Base-by-base conservation (phyloP, 2,888 invertebrate genomes). In the Rosalia funebris region DNA sequence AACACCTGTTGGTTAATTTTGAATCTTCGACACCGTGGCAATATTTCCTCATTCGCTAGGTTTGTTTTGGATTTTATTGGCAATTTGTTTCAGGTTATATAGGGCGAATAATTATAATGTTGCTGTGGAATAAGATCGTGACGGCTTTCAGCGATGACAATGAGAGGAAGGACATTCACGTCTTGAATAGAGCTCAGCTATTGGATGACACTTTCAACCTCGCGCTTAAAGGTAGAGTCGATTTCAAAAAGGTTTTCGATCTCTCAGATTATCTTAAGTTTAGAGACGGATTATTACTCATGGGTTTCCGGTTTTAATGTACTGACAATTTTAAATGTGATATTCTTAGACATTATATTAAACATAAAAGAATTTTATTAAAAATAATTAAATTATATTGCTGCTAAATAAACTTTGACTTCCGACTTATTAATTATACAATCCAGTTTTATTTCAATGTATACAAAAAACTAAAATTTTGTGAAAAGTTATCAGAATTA, bases 201-300 rank as follows among this genome's bases (percentile, higher is more conserved):
- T 79, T 95, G 0, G 91, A 92, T 69, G 95, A 96, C 77, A 82
- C 89, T 2, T 85, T 89, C 63, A 87, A 86, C 65, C 78, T 89
- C 54, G 89, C 89, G 1, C 81, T 85, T 54, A 84, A 87, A 56
- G 87, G 86, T 12, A 34, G 39, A 20, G 44, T 65, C 3, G 63
- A 42, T 0, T 91, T 91, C 72, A 77, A 80, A 0, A 78, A 84
- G 12, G 86, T 89, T 0, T 83, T 95, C 45, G 82, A 84, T 15
- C 84, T 91, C 14, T 82, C 90, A 0, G 83, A 84, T 0, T 95
- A 92, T 82, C 82, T n/a, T 95, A 60, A 79, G 82, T 50, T 81
- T 84, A 12, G 91, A 91, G 76, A 83, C 79, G 0, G 85, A 89
- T 10, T 91, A 91, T 71, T 82, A 90, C 2, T 91, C 94, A 0